Percentiles rank a stretch among this genome's conserved stretches.
Conservation (phyloP, 2,113 vertebrate species). For the Gavia stellata region DNA sequence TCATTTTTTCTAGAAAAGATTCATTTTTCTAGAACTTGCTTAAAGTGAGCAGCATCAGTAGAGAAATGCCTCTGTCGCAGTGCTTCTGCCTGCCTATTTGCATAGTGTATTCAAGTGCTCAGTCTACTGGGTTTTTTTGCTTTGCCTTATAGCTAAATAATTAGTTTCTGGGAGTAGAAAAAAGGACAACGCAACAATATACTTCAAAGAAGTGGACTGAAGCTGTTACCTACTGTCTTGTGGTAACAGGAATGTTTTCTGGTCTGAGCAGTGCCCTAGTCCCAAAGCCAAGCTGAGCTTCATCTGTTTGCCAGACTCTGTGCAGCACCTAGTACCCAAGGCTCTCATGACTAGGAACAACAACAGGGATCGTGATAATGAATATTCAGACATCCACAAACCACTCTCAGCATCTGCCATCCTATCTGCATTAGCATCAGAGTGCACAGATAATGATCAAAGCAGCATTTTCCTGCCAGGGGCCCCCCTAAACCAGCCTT, state of each 20-base stretch:
- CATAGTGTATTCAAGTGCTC: neutral
- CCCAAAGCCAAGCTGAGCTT: constrained; percentile 34
- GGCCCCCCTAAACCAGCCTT: constrained; percentile 41
- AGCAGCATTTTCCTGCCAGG: constrained; percentile 58
- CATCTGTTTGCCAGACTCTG: neutral
- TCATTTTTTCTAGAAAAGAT: neutral
- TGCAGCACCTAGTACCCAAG: neutral
- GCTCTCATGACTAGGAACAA: constrained; percentile 32
- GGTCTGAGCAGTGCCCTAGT: neutral
- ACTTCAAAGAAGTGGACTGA: constrained; percentile 13
- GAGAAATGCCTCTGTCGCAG: neutral
- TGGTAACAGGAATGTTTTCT: neutral
- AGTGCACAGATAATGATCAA: constrained; percentile 56
- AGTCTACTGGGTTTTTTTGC: neutral
- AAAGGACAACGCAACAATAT: neutral
- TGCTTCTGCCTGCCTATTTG: neutral
- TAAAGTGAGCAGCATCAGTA: neutral
- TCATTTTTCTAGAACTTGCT: neutral
- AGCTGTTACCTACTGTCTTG: neutral
- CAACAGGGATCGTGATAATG: constrained; percentile 36
- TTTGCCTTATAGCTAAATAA: neutral
- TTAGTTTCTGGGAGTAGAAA: neutral
- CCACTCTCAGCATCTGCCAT: constrained; percentile 41
- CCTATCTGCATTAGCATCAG: constrained; percentile 49
- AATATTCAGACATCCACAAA: constrained; percentile 61